These are phyloP conservation scores for Proales similis DNA, from an alignment of 1,140 invertebrate species.

Conservation along the genomic window DNA sequence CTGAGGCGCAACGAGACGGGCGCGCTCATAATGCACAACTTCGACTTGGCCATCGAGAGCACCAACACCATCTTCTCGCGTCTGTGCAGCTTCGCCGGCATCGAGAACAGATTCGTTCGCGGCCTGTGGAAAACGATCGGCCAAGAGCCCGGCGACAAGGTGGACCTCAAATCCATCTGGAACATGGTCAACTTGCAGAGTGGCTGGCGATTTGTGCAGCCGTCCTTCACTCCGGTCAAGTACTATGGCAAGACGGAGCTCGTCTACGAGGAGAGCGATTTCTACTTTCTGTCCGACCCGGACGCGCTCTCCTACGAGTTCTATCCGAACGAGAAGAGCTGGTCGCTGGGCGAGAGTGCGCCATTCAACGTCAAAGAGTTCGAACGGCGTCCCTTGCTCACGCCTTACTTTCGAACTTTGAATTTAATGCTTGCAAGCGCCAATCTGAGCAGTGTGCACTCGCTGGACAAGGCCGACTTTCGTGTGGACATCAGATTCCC, in stretches of 20 bases:
- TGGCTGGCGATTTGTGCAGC: conserved; percentile 33
- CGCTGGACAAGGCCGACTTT: conserved; percentile 12
- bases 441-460: neutral
- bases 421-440: conserved; percentile 1
- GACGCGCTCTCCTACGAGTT: conserved; percentile 32
- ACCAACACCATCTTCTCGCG: conserved; percentile 32
- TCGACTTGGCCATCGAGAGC: conserved; percentile 27
- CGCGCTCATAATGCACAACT: conserved; percentile 16
- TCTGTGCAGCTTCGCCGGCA: conserved; percentile 35
- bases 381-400: conserved; percentile 24
- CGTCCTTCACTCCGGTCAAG: conserved; percentile 30
- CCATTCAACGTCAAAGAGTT: conserved; percentile 22
- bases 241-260: conserved; percentile 1
- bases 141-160: conserved; percentile 35
- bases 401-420: conserved; percentile 19
- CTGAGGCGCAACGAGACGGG: conserved; percentile 28
- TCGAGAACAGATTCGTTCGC: conserved; percentile 22
- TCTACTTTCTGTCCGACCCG: conserved; percentile 33
- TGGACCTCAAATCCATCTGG: conserved; percentile 26
- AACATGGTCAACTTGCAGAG: conserved; percentile 35
- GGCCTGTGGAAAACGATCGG: conserved; percentile 33
- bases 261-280: conserved; percentile 27
- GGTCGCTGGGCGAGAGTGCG: conserved; percentile 18
- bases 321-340: conserved; percentile 27
- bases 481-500: conserved; percentile 24